These are phyloP conservation scores for Agrenia bidenticulata DNA, from an alignment of 2,888 invertebrate genomes.

Conservation along the genomic window DNA sequence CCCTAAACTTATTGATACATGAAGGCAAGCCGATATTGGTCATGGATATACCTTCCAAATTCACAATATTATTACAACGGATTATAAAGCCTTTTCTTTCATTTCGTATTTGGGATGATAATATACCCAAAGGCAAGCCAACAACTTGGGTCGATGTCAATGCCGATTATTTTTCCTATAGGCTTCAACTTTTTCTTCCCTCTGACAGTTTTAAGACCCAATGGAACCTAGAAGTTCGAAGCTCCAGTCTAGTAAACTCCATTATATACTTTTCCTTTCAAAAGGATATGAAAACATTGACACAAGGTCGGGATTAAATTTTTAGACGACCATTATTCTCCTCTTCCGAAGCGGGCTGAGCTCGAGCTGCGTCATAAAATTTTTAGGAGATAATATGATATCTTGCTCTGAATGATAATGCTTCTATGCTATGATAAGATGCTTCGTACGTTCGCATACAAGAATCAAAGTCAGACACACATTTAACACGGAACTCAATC, in stretches of 20 bases:
- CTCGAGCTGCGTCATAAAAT: background rate
- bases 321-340: conserved; percentile 3
- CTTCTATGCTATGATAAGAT: too few species aligned
- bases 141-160: background rate
- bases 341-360: background rate
- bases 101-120: background rate
- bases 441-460: too few species aligned
- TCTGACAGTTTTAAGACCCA: conserved; percentile 8
- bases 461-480: too few species aligned
- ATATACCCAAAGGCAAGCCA: background rate
- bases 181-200: background rate
- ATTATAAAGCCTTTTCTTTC: background rate
- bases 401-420: too few species aligned
- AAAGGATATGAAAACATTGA: conserved; percentile 6
- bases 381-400: too few species aligned
- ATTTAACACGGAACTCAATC: too few species aligned
- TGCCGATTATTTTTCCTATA: background rate
- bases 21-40: background rate
- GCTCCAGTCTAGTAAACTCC: background rate
- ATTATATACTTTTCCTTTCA: background rate
- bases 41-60: background rate
- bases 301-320: conserved; percentile 9
- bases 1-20: background rate
- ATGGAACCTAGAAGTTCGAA: background rate
- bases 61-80: conserved; percentile 10